Conservation (phyloP, 2,797 vertebrate species). For the Emys orbicularis region DNA sequence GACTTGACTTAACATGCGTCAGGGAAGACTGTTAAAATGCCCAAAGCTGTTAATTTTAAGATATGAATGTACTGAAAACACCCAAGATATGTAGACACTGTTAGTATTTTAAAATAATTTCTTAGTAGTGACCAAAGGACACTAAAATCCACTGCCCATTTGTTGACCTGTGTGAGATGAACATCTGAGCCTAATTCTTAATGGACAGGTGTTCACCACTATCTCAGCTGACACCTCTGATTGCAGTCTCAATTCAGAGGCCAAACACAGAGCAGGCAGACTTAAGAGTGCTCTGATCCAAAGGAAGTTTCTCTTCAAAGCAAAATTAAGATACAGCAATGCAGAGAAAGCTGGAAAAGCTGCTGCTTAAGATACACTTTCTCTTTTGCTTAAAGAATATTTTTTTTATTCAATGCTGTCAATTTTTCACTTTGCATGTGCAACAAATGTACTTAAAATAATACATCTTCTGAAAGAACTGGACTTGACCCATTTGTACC, state of each 20-base stretch:
- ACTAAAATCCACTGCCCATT: slow-evolving; percentile 12
- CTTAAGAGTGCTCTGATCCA: neutral
- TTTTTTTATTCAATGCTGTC: neutral
- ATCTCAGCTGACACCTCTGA: fast-evolving
- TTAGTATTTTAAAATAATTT: slow-evolving; percentile 67
- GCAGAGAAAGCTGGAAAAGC: neutral
- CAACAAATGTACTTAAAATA: neutral
- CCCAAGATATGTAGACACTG: slow-evolving; percentile 16
- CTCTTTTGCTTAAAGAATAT: neutral
- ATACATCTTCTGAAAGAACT: neutral
- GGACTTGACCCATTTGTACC: neutral
- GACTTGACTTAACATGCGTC: slow-evolving; percentile 56
- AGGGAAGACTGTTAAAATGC: slow-evolving; percentile 68
- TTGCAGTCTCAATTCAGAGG: neutral
- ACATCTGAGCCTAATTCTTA: fast-evolving
- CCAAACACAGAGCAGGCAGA: fast-evolving
- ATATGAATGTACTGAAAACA: slow-evolving; percentile 64
- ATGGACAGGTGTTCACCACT: neutral
- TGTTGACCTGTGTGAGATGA: slow-evolving; percentile 11
- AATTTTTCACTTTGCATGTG: neutral
- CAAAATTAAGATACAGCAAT: neutral
- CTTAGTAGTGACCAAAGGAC: slow-evolving; percentile 51
- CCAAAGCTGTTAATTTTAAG: slow-evolving; percentile 73
- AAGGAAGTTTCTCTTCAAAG: neutral
- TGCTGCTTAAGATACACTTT: neutral